Percentiles rank a stretch among this genome's conserved stretches.
Evolutionary conservation across 1,140 invertebrate species (phyloP).

Genomic region (Matsumurasca onukii): DNA sequence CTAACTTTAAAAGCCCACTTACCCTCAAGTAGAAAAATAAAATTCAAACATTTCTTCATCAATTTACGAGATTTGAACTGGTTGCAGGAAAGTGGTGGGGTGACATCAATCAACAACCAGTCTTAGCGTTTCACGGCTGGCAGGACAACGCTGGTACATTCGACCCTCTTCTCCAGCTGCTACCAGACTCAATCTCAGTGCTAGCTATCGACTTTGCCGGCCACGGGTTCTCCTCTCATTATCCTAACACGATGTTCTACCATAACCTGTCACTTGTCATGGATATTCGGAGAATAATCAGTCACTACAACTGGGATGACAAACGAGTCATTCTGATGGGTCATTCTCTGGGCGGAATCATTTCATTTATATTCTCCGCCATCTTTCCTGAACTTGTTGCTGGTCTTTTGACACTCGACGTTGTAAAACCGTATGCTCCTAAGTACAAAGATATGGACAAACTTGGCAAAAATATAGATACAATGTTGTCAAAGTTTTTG

Average conservation of each 20-base stretch:
- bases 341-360: slow-evolving; percentile 76
- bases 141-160: slow-evolving; percentile 87
- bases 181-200: slow-evolving; percentile 57
- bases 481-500: slow-evolving; percentile 68
- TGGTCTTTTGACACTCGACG: slow-evolving; percentile 36
- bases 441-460: slow-evolving; percentile 54
- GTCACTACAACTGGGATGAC: slow-evolving; percentile 76
- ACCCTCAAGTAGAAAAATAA: too few species aligned
- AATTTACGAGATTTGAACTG: too few species aligned
- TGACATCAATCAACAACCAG: slow-evolving; percentile 63
- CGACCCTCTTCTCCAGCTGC: slow-evolving; percentile 71
- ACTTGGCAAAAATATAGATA: slow-evolving; percentile 66
- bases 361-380: slow-evolving; percentile 77
- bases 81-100: slow-evolving; percentile 77
- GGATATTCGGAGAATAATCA: slow-evolving; percentile 69
- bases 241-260: slow-evolving; percentile 69
- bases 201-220: slow-evolving; percentile 78
- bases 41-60: too few species aligned
- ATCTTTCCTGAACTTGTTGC: slow-evolving; percentile 69
- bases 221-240: slow-evolving; percentile 80
- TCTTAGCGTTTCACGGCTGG: slow-evolving; percentile 84
- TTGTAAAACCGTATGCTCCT: slow-evolving; percentile 62
- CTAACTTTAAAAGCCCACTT: too few species aligned
- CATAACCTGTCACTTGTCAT: slow-evolving; percentile 69
- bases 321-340: slow-evolving; percentile 68